Conservation (phyloP, 2,113 vertebrate genomes). For the Syngnathus scovelli region DNA sequence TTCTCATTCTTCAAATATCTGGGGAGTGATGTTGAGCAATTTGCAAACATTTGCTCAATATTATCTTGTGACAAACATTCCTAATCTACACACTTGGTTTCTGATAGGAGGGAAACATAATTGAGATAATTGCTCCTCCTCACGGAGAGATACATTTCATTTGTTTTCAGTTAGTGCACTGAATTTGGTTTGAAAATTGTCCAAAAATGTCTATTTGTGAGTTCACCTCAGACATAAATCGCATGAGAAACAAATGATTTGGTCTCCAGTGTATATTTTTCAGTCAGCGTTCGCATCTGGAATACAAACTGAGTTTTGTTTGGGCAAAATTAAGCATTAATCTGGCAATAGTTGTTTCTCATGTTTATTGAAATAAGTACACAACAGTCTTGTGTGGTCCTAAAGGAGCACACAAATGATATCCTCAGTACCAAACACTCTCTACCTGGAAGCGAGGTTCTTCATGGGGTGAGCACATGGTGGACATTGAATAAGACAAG, state of each 20-base stretch:
- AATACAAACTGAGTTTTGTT: constrained; percentile 52
- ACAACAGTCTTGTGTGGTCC: constrained; percentile 69
- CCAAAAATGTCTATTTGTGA: constrained; percentile 30
- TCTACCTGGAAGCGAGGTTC: constrained; percentile 30
- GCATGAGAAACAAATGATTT: constrained; percentile 11
- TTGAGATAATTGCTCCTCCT: constrained; percentile 47
- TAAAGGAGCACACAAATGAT: constrained; percentile 53
- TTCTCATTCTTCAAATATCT: constrained; percentile 43
- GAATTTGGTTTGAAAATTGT: constrained; percentile 10
- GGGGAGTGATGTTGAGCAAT: constrained; percentile 46
- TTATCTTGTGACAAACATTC: constrained; percentile 54
- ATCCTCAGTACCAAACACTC: constrained; percentile 36
- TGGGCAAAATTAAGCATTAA: constrained; percentile 57
- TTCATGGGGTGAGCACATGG: constrained; percentile 18
- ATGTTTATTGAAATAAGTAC: constrained; percentile 64
- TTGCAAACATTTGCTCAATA: constrained; percentile 55
- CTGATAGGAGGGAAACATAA: constrained; percentile 39
- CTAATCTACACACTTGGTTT: constrained; percentile 42
- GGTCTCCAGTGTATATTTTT: constrained; percentile 24
- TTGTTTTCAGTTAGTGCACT: constrained; percentile 34
- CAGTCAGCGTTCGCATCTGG: constrained; percentile 28
- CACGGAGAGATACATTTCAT: constrained; percentile 13
- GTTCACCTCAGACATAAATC: constrained; percentile 17
- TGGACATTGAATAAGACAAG: constrained; percentile 9
- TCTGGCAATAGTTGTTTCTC: constrained; percentile 56